Evolutionary conservation across 2,888 invertebrate species (phyloP).

Genomic region (Mechanitis messenoides): DNA sequence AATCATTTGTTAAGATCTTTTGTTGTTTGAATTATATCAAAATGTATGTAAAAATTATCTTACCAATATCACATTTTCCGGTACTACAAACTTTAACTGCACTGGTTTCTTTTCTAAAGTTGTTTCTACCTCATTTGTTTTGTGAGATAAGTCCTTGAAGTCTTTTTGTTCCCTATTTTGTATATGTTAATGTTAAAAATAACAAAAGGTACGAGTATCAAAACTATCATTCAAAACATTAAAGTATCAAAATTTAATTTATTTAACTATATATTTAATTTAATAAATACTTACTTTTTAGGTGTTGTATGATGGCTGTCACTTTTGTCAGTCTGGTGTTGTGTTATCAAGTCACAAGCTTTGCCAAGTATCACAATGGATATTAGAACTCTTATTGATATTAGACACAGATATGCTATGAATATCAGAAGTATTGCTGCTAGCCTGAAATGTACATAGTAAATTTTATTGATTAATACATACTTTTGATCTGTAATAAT

Average conservation of each 20-base stretch:
- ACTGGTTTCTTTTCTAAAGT: constrained; percentile 50
- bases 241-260: background rate
- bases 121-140: constrained; percentile 49
- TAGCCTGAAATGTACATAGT: constrained; percentile 52
- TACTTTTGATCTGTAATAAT: too few relatives aligned
- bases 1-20: too few relatives aligned
- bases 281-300: constrained; percentile 51
- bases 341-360: constrained; percentile 90
- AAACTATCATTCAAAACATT: background rate
- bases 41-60: constrained; percentile 13
- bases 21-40: background rate
- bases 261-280: background rate
- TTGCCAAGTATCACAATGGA: constrained; percentile 93
- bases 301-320: constrained; percentile 68
- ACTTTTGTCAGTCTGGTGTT: constrained; percentile 78
- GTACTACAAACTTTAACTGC: constrained; percentile 57
- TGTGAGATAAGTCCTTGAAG: constrained; percentile 51
- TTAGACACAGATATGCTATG: constrained; percentile 85
- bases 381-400: constrained; percentile 86
- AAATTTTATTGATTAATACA: too few relatives aligned
- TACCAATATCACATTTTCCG: constrained; percentile 56
- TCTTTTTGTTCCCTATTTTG: constrained; percentile 57
- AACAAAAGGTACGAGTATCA: too few relatives aligned
- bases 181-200: background rate
- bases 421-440: constrained; percentile 83